Evolutionary conservation across 2,113 vertebrate genomes (phyloP).

Genomic region (Gambusia affinis): DNA sequence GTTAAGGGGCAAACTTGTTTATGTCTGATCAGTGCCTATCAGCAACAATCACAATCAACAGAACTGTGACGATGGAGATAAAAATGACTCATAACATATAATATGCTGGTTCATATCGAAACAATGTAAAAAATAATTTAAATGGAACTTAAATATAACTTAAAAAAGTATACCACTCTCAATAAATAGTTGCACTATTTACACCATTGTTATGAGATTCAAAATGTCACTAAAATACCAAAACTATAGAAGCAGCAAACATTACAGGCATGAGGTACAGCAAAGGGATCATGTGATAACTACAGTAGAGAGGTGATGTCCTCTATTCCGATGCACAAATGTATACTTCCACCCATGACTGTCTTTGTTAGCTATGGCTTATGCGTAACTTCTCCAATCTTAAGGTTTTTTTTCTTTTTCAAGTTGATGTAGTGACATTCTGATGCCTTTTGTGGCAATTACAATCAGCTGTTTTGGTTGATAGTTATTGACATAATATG

Average conservation of each 20-base stretch:
- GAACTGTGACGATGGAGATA: slow-evolving; percentile 37
- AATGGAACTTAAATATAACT: slow-evolving; percentile 99
- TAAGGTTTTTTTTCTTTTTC: slow-evolving; percentile 57
- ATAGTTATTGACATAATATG: slow-evolving; percentile 22
- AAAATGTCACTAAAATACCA: slow-evolving; percentile 86
- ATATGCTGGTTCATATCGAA: slow-evolving; percentile 86
- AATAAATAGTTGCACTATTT: slow-evolving; percentile 99
- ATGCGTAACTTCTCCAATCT: slow-evolving; percentile 82
- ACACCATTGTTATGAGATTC: slow-evolving; percentile 97
- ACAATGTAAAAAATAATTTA: slow-evolving; percentile 99
- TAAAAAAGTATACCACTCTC: slow-evolving; percentile 99
- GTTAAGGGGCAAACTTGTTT: slow-evolving; percentile 60
- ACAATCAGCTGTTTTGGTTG: slow-evolving; percentile 42
- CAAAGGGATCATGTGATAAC: slow-evolving; percentile 86
- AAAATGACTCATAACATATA: slow-evolving; percentile 75
- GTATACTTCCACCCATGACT: slow-evolving; percentile 82
- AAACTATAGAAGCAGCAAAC: slow-evolving; percentile 92
- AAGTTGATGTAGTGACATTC: slow-evolving; percentile 80
- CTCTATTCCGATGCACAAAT: slow-evolving; percentile 75
- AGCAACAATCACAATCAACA: slow-evolving; percentile 60
- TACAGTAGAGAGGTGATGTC: slow-evolving; percentile 91
- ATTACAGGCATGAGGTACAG: slow-evolving; percentile 98
- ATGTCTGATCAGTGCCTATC: slow-evolving; percentile 74
- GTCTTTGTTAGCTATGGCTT: slow-evolving; percentile 80
- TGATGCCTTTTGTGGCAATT: slow-evolving; percentile 38